Percentiles rank a stretch among this genome's conserved stretches.
These are phyloP conservation scores for Aphaenogaster floridana DNA, from an alignment of 1,140 invertebrate species.

Conservation along the genomic window DNA sequence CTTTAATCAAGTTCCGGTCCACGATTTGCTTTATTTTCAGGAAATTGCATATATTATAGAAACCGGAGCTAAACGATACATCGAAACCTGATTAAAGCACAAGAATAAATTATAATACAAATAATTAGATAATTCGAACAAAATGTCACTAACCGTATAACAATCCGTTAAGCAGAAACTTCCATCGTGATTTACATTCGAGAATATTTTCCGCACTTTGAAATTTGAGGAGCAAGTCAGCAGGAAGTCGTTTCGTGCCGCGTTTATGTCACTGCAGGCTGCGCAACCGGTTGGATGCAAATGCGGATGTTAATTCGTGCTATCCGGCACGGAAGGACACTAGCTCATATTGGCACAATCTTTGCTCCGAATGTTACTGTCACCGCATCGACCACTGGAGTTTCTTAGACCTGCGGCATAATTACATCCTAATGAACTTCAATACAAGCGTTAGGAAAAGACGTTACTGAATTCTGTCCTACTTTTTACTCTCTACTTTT, in stretches of 20 bases:
- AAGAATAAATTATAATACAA: no score
- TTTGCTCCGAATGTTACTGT: slow-evolving; percentile 10
- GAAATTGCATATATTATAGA: neutral
- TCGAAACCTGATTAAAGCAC: no score
- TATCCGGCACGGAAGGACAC: slow-evolving; percentile 53
- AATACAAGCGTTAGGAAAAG: neutral
- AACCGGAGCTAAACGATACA: no score
- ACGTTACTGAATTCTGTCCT: neutral
- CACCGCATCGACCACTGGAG: neutral
- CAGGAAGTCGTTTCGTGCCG: slow-evolving; percentile 20
- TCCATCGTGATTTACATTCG: slow-evolving; percentile 16
- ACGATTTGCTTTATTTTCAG: slow-evolving; percentile 31
- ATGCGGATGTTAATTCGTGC: slow-evolving; percentile 55
- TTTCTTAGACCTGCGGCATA: slow-evolving; percentile 22
- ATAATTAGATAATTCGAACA: no score
- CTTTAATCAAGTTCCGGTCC: neutral
- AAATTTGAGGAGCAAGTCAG: slow-evolving; percentile 4
- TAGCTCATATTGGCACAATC: slow-evolving; percentile 50
- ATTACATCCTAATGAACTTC: slow-evolving; percentile 1
- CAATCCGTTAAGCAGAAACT: neutral
- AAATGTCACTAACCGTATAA: neutral
- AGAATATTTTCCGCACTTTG: neutral
- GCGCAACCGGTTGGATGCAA: slow-evolving; percentile 57
- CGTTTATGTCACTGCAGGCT: slow-evolving; percentile 43
- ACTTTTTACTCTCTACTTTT: neutral